Evolutionary conservation across 2,888 invertebrate species (phyloP).

Genomic region (Euspilapteryx auroguttella): DNA sequence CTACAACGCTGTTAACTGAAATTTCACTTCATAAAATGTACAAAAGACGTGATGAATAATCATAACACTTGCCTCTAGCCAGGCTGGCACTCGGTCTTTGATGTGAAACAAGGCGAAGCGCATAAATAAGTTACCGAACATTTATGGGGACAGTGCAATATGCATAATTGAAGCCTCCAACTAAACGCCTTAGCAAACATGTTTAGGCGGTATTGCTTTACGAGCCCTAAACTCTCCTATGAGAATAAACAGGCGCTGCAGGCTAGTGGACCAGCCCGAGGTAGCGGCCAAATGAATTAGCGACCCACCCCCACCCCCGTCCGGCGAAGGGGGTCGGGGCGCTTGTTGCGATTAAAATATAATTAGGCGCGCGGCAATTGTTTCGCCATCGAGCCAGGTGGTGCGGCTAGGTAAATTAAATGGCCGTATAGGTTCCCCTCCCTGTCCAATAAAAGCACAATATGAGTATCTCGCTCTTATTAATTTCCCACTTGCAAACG

Average conservation of each 20-base stretch:
- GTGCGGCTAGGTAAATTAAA: slow-evolving; percentile 52
- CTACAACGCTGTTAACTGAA: too few relatives aligned
- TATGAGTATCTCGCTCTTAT: slow-evolving; percentile 35
- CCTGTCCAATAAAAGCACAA: slow-evolving; percentile 20
- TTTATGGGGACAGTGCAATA: too few relatives aligned
- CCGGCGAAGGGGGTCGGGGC: slow-evolving; percentile 17
- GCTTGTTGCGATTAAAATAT: slow-evolving; percentile 56
- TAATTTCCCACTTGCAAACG: slow-evolving; percentile 17
- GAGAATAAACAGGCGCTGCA: slow-evolving; percentile 47
- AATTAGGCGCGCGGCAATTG: slow-evolving; percentile 57
- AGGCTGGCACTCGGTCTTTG: too few relatives aligned
- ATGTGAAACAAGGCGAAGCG: too few relatives aligned
- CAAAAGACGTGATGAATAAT: too few relatives aligned
- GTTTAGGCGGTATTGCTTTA: slow-evolving; percentile 53
- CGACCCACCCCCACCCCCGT: slow-evolving; percentile 16
- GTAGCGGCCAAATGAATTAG: slow-evolving; percentile 52
- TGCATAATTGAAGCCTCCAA: slow-evolving; percentile 52
- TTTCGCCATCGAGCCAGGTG: slow-evolving; percentile 58
- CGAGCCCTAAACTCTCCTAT: slow-evolving; percentile 57
- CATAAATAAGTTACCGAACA: too few relatives aligned
- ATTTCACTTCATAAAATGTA: too few relatives aligned
- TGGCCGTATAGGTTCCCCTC: slow-evolving; percentile 39
- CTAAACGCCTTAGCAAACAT: slow-evolving; percentile 54
- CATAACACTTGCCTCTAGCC: too few relatives aligned
- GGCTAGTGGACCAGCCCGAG: slow-evolving; percentile 24